Percentiles rank a stretch among this genome's conserved stretches.
These are phyloP conservation scores for Orussus abietinus DNA, from an alignment of 1,140 invertebrate genomes.

Conservation along the genomic window DNA sequence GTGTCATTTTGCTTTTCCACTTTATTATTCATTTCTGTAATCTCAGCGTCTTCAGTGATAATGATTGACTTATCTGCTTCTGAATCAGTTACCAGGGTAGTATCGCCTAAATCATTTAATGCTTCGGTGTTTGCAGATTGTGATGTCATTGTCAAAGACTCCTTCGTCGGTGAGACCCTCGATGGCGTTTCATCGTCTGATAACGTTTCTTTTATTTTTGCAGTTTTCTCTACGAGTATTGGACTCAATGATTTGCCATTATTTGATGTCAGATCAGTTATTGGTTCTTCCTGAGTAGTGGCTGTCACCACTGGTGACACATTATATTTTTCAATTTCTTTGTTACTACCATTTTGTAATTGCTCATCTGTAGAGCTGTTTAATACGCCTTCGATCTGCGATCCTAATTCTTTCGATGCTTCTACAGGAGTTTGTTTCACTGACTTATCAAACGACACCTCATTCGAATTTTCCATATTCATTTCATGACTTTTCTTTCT, in stretches of 20 bases:
- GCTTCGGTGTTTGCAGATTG: too few species aligned
- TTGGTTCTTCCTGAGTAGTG: too few species aligned
- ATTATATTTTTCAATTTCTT: constrained; percentile 22
- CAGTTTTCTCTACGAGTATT: background rate
- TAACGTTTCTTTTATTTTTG: constrained; percentile 2
- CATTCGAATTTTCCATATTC: too few species aligned
- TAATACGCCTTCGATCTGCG: constrained; percentile 12
- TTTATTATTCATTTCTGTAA: too few species aligned
- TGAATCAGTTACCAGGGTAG: too few species aligned
- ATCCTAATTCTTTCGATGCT: constrained; percentile 15
- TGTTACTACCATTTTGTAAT: constrained; percentile 20
- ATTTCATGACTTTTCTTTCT: too few species aligned
- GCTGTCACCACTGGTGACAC: too few species aligned
- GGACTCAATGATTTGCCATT: constrained; percentile 6
- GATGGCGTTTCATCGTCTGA: background rate
- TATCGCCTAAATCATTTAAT: too few species aligned
- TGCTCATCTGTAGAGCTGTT: constrained; percentile 8
- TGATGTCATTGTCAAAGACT: too few species aligned
- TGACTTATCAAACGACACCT: too few species aligned
- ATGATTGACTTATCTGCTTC: background rate
- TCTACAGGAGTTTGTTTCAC: too few species aligned
- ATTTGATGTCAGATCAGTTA: constrained; percentile 2
- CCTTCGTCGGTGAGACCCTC: too few species aligned
- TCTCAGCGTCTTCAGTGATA: constrained; percentile 1
- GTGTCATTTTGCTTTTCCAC: constrained; percentile 1